These are phyloP conservation scores for Lerista edwardsae DNA, from an alignment of 2,797 vertebrate species.

Conservation along the genomic window DNA sequence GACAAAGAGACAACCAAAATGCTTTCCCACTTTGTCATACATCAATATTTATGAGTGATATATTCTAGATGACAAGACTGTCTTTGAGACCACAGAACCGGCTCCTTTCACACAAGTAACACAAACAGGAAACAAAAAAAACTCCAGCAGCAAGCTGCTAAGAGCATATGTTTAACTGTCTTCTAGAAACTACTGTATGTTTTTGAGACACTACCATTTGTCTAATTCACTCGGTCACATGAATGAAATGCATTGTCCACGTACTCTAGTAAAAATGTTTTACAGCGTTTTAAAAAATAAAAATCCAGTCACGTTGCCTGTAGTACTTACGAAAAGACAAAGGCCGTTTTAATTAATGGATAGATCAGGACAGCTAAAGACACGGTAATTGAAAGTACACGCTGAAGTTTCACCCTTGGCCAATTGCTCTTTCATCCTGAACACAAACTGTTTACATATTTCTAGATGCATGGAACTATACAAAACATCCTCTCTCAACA, in stretches of 20 bases:
- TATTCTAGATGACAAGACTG: not conserved
- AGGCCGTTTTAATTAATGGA: not conserved
- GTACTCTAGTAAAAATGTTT: not conserved
- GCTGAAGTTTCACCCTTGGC: conserved; percentile 43
- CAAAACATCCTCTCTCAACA: conserved; percentile 25
- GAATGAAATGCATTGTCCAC: not conserved
- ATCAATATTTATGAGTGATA: not conserved
- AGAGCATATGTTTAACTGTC: not conserved
- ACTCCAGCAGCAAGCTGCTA: not conserved
- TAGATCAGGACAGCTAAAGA: conserved; percentile 16
- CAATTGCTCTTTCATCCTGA: conserved; percentile 45
- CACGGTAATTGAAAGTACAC: conserved; percentile 30
- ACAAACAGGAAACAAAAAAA: not conserved
- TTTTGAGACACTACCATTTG: not conserved
- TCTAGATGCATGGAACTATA: conserved; percentile 51
- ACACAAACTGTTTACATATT: conserved; percentile 42
- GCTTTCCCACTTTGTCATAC: not conserved
- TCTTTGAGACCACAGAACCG: not conserved
- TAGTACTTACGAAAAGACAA: not conserved
- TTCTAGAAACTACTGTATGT: not conserved
- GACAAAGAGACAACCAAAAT: not conserved
- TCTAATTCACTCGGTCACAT: not conserved
- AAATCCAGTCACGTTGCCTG: not conserved
- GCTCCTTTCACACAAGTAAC: no score
- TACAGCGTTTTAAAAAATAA: not conserved